These are phyloP conservation scores for Ischnura elegans DNA, from an alignment of 2,888 invertebrate species.

Conservation along the genomic window DNA sequence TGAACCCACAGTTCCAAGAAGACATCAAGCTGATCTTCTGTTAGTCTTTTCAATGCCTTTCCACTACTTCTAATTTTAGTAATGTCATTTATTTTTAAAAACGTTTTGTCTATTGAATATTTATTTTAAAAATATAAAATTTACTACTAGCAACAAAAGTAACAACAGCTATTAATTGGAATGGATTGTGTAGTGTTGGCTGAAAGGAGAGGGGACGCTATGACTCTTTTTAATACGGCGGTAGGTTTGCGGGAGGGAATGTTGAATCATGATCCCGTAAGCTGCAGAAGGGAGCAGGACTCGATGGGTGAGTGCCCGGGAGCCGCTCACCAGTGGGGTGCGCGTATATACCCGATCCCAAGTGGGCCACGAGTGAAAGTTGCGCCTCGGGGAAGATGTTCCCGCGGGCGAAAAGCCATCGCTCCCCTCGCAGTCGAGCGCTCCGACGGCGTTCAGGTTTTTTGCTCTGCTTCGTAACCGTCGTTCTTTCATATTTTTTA, in stretches of 20 bases:
- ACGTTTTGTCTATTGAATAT: too few relatives aligned
- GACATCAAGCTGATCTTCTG: too few relatives aligned
- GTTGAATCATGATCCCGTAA: neutral
- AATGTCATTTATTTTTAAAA: too few relatives aligned
- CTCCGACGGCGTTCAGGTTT: neutral
- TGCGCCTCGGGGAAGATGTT: neutral
- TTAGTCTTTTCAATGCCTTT: too few relatives aligned
- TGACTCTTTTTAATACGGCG: neutral
- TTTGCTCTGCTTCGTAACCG: neutral
- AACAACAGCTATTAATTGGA: too few relatives aligned
- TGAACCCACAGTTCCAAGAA: too few relatives aligned
- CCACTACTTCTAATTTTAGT: too few relatives aligned
- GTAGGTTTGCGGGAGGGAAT: neutral
- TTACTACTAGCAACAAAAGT: too few relatives aligned
- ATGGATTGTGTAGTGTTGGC: too few relatives aligned
- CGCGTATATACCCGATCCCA: slow-evolving; percentile 5
- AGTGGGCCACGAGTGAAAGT: slow-evolving; percentile 30
- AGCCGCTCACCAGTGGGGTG: neutral
- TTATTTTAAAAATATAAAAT: too few relatives aligned
- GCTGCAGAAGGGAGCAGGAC: neutral
- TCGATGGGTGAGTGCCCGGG: neutral
- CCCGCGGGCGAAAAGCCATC: neutral
- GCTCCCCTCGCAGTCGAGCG: neutral
- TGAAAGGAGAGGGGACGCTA: too few relatives aligned
- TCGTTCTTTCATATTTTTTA: neutral